phyloP scores from a whole-genome alignment of 2,797 vertebrate species.

The Aphelocoma californica region DNA sequence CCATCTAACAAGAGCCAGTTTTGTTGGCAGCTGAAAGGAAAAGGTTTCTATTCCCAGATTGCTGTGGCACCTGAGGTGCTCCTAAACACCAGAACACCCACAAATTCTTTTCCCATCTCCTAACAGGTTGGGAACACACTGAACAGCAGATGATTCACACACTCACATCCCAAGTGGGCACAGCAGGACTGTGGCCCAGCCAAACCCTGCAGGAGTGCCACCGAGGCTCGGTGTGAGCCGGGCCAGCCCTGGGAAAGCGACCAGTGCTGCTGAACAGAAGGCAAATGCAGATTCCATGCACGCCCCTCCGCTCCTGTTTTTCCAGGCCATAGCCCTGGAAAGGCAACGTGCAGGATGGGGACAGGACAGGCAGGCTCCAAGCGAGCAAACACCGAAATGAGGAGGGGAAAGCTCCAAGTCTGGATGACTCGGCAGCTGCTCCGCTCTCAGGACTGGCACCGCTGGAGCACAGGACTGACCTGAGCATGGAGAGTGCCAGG shows the following conservation, averaged over 20 bases:
- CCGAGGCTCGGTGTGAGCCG: not conserved
- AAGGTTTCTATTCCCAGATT: conserved; percentile 16
- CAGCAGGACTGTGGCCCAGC: not conserved
- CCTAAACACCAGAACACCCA: not conserved
- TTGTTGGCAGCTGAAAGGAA: conserved; percentile 36
- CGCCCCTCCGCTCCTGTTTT: rapidly evolving
- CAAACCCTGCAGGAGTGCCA: not conserved
- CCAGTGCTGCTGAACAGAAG: not conserved
- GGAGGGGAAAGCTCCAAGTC: conserved; percentile 25
- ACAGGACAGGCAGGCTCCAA: not conserved
- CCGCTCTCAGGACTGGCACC: not conserved
- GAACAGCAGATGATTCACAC: rapidly evolving
- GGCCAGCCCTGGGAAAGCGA: conserved; percentile 3
- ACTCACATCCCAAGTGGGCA: not conserved
- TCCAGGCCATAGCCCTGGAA: not conserved
- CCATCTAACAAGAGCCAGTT: conserved; percentile 34
- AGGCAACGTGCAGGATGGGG: not conserved
- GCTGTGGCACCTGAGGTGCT: not conserved
- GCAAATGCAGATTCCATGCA: not conserved
- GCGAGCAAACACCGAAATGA: conserved; percentile 34
- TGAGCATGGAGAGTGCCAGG: not conserved
- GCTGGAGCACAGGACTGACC: not conserved
- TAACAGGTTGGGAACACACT: not conserved
- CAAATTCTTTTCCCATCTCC: not conserved
- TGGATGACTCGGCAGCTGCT: conserved; percentile 57